Percentiles rank a stretch among this genome's conserved stretches.
phyloP scores from a whole-genome alignment of 2,113 vertebrate genomes.

The Cepphus grylle region DNA sequence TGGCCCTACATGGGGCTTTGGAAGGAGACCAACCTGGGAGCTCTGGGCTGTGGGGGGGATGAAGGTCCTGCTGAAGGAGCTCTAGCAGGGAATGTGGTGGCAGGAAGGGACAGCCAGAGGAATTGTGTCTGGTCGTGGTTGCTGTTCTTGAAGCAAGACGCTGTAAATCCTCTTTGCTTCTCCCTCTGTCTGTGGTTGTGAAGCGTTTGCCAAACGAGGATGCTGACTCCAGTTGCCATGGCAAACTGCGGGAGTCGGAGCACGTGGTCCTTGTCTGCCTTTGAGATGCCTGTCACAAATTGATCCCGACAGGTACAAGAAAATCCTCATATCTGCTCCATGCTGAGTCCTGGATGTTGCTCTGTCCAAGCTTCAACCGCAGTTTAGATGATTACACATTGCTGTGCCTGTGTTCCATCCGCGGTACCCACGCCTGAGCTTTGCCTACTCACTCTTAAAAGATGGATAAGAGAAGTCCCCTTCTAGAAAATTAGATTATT shows the following conservation, averaged over 20 bases:
- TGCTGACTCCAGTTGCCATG: background rate
- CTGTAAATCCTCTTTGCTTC: background rate
- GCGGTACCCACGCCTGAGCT: accelerated
- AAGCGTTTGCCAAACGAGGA: background rate
- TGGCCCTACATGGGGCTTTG: accelerated
- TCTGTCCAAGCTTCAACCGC: background rate
- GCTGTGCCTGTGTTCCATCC: background rate
- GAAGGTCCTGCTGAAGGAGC: background rate
- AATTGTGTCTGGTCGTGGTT: background rate
- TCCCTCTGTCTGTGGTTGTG: background rate
- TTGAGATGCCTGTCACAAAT: background rate
- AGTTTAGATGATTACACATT: background rate
- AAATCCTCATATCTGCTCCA: background rate
- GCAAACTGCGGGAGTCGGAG: accelerated
- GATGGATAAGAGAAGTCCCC: background rate
- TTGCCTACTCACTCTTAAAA: background rate
- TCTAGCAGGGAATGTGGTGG: background rate
- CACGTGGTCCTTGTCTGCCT: background rate
- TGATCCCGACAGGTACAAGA: background rate
- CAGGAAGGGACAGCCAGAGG: background rate
- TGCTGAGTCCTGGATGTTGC: background rate
- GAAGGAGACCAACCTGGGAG: background rate
- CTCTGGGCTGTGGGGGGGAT: background rate
- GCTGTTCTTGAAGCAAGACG: background rate
- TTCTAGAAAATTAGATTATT: background rate